Evolutionary conservation across 2,113 vertebrate genomes (phyloP).

Genomic region (Melanotaenia duboulayi): DNA sequence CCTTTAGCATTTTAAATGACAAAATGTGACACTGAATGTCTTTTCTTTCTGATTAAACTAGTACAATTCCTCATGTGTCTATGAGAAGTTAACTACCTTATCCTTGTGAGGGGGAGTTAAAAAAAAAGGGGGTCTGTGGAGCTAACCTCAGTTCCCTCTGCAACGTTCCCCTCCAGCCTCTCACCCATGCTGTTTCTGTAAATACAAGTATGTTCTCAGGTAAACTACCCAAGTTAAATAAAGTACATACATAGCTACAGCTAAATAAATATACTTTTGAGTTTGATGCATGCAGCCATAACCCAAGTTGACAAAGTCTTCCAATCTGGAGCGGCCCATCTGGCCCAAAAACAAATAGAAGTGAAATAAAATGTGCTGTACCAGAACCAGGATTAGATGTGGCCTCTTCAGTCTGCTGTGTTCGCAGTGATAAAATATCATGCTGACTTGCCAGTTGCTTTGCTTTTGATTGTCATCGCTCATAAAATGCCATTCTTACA

Average conservation of each 20-base stretch:
- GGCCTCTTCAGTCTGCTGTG: constrained; percentile 2
- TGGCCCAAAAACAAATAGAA: not conserved
- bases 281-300: not conserved
- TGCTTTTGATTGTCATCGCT: constrained; percentile 37
- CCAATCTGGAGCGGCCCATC: constrained; percentile 17
- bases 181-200: constrained; percentile 26
- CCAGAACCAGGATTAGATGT: constrained; percentile 31
- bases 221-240: constrained; percentile 9
- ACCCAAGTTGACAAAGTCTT: constrained; percentile 9
- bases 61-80: not conserved
- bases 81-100: constrained; percentile 7
- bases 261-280: constrained; percentile 1
- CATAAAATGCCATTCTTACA: constrained; percentile 55
- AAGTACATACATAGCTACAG: not conserved
- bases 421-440: constrained; percentile 22
- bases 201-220: constrained; percentile 6
- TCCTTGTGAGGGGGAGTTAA: constrained; percentile 20
- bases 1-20: too few relatives aligned
- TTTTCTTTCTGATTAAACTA: too few relatives aligned
- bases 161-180: not conserved
- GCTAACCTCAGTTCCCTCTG: not conserved
- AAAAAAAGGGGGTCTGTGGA: constrained; percentile 5
- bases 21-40: too few relatives aligned
- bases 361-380: constrained; percentile 36
- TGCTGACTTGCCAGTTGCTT: constrained; percentile 31